Conservation (phyloP, 2,888 invertebrate genomes). For the Neoascia interrupta region DNA sequence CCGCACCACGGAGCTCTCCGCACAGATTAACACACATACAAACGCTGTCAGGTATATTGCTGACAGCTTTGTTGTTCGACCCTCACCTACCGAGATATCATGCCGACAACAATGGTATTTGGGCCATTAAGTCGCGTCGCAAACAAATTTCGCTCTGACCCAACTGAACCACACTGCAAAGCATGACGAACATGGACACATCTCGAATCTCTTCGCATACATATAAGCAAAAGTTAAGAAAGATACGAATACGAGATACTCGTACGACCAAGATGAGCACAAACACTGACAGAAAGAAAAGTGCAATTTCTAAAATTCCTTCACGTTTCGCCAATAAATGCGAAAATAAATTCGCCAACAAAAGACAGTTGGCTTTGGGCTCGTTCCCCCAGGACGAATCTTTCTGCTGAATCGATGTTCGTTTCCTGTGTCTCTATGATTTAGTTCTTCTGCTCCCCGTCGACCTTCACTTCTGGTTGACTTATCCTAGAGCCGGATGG, state of each 20-base stretch:
- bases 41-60: too few species aligned
- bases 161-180: too few species aligned
- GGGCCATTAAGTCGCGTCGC: constrained; percentile 56
- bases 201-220: constrained; percentile 2
- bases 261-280: too few species aligned
- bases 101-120: constrained; percentile 27
- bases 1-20: not conserved
- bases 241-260: too few species aligned
- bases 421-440: constrained; percentile 17
- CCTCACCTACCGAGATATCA: not conserved
- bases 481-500: not conserved
- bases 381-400: constrained; percentile 18
- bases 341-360: constrained; percentile 56
- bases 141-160: constrained; percentile 54
- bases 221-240: not conserved
- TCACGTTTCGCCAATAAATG: constrained; percentile 60
- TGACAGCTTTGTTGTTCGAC: not conserved
- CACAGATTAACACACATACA: too few species aligned
- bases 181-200: not conserved
- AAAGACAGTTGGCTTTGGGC: constrained; percentile 25
- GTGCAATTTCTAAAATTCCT: constrained; percentile 61
- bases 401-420: constrained; percentile 4
- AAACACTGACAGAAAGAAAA: not conserved
- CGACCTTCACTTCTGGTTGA: too few species aligned
- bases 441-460: constrained; percentile 24